phyloP scores from a whole-genome alignment of 2,888 invertebrate species.

The Tetrapedia diversipes region DNA sequence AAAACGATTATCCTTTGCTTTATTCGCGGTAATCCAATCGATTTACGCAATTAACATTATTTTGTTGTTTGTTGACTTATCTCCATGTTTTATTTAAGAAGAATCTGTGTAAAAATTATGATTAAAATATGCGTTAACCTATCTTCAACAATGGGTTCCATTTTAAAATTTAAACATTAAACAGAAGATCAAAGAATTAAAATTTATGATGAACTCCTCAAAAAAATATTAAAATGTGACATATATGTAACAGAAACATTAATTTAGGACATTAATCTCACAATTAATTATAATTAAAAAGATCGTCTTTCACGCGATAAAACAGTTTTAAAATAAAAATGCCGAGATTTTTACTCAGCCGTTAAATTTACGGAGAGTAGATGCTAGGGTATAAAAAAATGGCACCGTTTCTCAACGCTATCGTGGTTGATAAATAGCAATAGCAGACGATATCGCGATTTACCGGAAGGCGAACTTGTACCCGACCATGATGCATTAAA shows the following conservation, averaged over 20 bases:
- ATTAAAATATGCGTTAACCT: too few relatives aligned
- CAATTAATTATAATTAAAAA: too few relatives aligned
- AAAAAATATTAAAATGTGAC: too few relatives aligned
- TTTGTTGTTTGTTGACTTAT: background rate
- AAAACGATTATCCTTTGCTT: constrained; percentile 9
- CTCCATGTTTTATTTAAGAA: background rate
- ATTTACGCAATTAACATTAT: constrained; percentile 1
- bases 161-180: too few relatives aligned
- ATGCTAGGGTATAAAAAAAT: constrained; percentile 1
- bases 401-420: background rate
- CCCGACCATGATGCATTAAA: constrained; percentile 70
- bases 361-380: background rate
- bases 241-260: too few relatives aligned
- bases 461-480: constrained; percentile 50
- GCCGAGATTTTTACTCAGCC: background rate
- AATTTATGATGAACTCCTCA: too few relatives aligned
- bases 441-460: constrained; percentile 57
- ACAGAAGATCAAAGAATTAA: too few relatives aligned
- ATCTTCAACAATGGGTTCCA: too few relatives aligned
- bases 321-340: background rate
- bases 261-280: too few relatives aligned
- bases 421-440: constrained; percentile 25
- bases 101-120: too few relatives aligned
- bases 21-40: constrained; percentile 4
- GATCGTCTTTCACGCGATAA: too few relatives aligned